Conservation (phyloP, 2,797 vertebrate genomes). For the Emys orbicularis region DNA sequence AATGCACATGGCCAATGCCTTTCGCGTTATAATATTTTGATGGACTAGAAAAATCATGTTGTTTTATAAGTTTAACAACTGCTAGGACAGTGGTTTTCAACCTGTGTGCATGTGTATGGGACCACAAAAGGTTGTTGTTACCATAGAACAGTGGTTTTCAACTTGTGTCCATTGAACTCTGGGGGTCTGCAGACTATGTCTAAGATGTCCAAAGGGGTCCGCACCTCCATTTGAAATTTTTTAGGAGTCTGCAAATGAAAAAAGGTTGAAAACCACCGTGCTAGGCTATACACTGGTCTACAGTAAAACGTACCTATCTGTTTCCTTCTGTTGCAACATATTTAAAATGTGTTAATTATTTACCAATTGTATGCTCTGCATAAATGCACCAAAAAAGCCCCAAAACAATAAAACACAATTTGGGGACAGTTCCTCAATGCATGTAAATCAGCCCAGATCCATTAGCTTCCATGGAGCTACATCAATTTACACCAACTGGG, state of each 20-base stretch:
- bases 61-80: background rate
- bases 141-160: background rate
- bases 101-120: background rate
- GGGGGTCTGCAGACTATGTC: background rate
- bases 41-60: background rate
- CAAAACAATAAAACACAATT: background rate
- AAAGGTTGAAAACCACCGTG: background rate
- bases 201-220: background rate
- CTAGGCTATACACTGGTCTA: background rate
- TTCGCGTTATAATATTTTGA: background rate
- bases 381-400: background rate
- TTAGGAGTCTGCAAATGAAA: background rate
- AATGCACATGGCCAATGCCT: background rate
- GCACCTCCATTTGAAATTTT: background rate
- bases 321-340: background rate
- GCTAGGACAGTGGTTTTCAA: background rate
- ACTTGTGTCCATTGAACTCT: background rate
- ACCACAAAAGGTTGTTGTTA: too few species aligned
- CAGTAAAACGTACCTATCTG: background rate
- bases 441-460: constrained; percentile 9
- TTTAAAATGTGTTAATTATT: background rate
- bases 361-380: background rate
- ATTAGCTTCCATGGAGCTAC: background rate
- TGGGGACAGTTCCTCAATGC: background rate
- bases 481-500: background rate